Base-by-base conservation (phyloP, 2,888 invertebrate genomes). In the Iphiclides podalirius region DNA sequence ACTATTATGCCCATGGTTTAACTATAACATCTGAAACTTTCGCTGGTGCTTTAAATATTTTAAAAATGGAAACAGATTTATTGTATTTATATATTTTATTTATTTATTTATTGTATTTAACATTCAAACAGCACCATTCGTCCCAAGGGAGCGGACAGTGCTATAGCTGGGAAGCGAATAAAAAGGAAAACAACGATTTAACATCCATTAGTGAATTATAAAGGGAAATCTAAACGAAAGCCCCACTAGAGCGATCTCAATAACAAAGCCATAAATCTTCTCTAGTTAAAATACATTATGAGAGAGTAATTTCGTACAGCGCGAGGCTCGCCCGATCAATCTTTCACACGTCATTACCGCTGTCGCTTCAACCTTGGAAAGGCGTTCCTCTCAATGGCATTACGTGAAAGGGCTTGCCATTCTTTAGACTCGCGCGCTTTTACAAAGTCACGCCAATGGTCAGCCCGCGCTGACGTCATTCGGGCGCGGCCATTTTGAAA, bases 271-370 rank as follows among this genome's bases (percentile, higher is more conserved):
- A 68, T 68, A 67, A 68, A 67, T 68, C 60, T 55, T 56, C 58
- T 52, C 61, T 66, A 62, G 61, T 64, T 66, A 59, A 63, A 63
- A 68, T 54, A 53, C 52, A 52, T 58, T 57, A 58, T 59, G 53
- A 57, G 53, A 55, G 55, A 50, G 54, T 57, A 57, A 57, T 59
- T 58, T 57, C 52, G 57, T 37, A 48, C 51, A 43, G 40, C 53
- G 42, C 43, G 60, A 63, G 59, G 62, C 55, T 52, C 53, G 50
- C 36, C 51, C 63, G 61, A 71, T 71, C 66, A 66, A 71, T 71
- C 70, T 68, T 59, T 64, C 61, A 58, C 68, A 59, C 68, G 55
- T 65, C 70, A 70, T 71, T 70, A 78, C 70, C 70, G 60, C 62
- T 61, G 74, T 70, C 78, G 66, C 69, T 70, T 69, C 63, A 63